Conservation (phyloP, 2,797 vertebrate genomes). For the Clangula hyemalis region DNA sequence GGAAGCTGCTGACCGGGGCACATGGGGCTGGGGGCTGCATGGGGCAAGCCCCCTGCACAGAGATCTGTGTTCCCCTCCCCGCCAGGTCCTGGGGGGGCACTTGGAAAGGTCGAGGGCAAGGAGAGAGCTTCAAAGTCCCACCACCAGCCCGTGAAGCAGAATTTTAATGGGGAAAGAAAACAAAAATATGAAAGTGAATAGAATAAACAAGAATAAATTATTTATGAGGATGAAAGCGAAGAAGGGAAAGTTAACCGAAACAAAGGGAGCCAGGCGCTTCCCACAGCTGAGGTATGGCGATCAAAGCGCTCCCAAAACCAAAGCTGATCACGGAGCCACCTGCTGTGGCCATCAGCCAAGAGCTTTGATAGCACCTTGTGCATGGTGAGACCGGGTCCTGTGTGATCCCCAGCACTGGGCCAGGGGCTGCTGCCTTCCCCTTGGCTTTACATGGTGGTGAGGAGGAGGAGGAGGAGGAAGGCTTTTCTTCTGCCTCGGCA, state of each 20-base stretch:
- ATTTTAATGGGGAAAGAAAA: conserved; percentile 45
- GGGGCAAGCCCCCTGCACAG: accelerated
- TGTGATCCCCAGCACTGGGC: too few relatives aligned
- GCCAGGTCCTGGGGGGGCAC: background rate
- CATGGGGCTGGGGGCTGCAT: accelerated
- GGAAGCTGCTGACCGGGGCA: too few relatives aligned
- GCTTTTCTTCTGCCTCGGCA: background rate
- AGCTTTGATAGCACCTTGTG: background rate
- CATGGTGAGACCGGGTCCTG: too few relatives aligned
- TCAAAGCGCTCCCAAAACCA: conserved; percentile 34
- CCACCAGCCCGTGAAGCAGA: background rate
- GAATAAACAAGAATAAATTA: conserved; percentile 67
- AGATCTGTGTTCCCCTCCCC: background rate
- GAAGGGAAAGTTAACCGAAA: conserved; percentile 44
- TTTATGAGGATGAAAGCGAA: conserved; percentile 62
- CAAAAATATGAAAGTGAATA: conserved; percentile 45
- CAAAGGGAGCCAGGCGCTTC: conserved; percentile 33
- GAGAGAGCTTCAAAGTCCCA: conserved; percentile 52
- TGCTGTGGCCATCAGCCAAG: accelerated
- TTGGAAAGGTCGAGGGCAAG: conserved; percentile 4
- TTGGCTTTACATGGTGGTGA: too few relatives aligned
- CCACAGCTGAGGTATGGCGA: conserved; percentile 5
- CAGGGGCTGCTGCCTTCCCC: background rate
- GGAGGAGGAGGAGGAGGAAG: background rate
- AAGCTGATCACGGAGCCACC: background rate